Conservation (phyloP, 2,113 vertebrate species). For the Egretta garzetta region DNA sequence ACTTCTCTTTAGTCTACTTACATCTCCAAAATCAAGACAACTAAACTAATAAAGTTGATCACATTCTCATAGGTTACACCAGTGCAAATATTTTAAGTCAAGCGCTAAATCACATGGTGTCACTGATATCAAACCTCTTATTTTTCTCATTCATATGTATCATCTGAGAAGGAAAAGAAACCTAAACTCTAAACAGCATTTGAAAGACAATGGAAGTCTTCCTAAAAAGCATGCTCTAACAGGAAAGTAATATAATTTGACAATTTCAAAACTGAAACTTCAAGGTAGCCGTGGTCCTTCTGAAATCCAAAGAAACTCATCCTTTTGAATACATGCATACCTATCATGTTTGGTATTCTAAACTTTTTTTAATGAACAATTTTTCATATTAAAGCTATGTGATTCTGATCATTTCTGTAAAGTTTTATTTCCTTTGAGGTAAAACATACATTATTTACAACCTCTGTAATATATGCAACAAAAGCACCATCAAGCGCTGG, state of each 20-base stretch:
- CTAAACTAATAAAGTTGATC: neutral
- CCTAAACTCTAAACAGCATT: neutral
- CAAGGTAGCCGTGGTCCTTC: accelerated
- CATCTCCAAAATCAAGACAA: neutral
- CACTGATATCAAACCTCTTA: neutral
- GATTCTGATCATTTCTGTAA: neutral
- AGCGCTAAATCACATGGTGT: neutral
- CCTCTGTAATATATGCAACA: neutral
- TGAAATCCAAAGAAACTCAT: neutral
- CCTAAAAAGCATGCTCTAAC: neutral
- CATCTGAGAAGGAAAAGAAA: neutral
- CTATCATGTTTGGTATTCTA: neutral
- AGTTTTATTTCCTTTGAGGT: neutral
- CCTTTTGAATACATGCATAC: neutral
- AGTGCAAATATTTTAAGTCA: neutral
- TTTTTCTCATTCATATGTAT: neutral
- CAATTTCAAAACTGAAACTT: neutral
- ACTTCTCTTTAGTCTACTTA: neutral
- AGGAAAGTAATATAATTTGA: neutral
- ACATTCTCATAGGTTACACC: neutral
- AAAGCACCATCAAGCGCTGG: neutral
- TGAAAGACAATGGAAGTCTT: neutral
- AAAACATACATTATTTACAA: neutral
- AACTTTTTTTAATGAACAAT: neutral
- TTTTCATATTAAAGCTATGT: neutral